Base-by-base conservation (phyloP, 2,888 invertebrate species). In the Idaea dimidiata region DNA sequence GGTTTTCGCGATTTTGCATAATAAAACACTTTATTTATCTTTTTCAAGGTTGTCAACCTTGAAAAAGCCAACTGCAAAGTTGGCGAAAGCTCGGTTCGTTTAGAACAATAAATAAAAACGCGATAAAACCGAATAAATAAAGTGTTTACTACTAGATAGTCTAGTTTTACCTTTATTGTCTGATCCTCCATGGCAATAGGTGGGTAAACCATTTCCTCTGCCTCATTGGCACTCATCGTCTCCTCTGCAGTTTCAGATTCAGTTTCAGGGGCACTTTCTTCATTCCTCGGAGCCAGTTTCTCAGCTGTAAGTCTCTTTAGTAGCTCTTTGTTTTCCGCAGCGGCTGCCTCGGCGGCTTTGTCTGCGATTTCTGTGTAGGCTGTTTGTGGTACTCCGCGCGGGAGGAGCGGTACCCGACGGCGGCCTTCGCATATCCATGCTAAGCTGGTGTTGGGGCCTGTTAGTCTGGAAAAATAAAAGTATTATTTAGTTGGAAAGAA, bases 401-500 rank as follows among this genome's bases (percentile, higher is more conserved):
- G 96, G 88, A 98, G 91, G 58, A 98, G 89, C 1, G 98, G 97
- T 75, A 97, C 95, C 66, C 95, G 89, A 74, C 98, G 94, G 54
- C 97, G 94, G 16, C 98, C 98, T 88, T 98, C 98, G 72, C 96
- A 94, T 69, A 96, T 94, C 98, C 98, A 98, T 88, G 96, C 96
- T 74, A 94, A 91, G 65, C 93, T 93, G 65, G 95, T 95, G 80
- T 95, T 94, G 60, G 95, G 94, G 58, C 95, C 96, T 75, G 94
- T 93, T 77, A 95, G 90, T 79, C 95, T 95, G 18, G 31, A 63
- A 67, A 43, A 0, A 43, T 24, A 24, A 24, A 3, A 24, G 24
- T 3, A 5, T 24, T 24, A n/a, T 24, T 24, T 24, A 24, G 24
- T 24, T 24, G 5, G 24, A 24, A 24, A 24, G 24, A 24, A 3